Evolutionary conservation across 2,888 invertebrate species (phyloP).

Genomic region (Heliothis peltigera): DNA sequence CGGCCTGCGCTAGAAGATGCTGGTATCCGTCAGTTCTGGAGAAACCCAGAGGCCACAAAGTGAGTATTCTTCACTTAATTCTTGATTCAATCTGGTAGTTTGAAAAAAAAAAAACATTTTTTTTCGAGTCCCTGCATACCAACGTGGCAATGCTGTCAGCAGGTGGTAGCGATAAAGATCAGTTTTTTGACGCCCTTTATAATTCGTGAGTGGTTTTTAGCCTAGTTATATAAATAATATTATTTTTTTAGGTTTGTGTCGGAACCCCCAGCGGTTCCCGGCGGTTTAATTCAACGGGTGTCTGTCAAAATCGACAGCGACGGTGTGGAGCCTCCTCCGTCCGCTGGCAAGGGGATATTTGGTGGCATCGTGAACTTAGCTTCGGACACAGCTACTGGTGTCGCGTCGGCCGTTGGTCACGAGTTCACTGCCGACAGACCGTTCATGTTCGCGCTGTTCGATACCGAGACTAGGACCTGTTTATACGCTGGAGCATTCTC

Average conservation of each 20-base stretch:
- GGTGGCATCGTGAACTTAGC: slow-evolving; percentile 26
- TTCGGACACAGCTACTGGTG: slow-evolving; percentile 45
- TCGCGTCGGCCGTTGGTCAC: slow-evolving; percentile 54
- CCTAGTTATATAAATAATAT: no score
- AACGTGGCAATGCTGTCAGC: no score
- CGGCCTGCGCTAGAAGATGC: slow-evolving; percentile 58
- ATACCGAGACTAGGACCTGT: slow-evolving; percentile 60
- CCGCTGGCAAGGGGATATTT: slow-evolving; percentile 8
- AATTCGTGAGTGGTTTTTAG: no score
- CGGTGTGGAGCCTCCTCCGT: slow-evolving; percentile 51
- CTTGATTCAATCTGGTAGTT: no score
- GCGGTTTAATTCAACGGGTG: slow-evolving; percentile 55
- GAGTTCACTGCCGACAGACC: slow-evolving; percentile 67
- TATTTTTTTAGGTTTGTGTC: slow-evolving; percentile 56
- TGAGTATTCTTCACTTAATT: slow-evolving; percentile 32
- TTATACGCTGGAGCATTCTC: slow-evolving; percentile 63
- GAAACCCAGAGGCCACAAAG: slow-evolving; percentile 61
- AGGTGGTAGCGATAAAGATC: no score
- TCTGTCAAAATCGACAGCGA: slow-evolving; percentile 54
- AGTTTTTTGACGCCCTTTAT: no score
- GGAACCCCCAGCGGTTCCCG: slow-evolving; percentile 56
- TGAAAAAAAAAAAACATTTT: no score
- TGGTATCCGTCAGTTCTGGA: slow-evolving; percentile 60
- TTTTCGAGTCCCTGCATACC: no score
- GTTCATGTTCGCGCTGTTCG: slow-evolving; percentile 66